Percentiles rank a stretch among this genome's conserved stretches.
phyloP scores from a whole-genome alignment of 2,888 invertebrate genomes.

The Elysia crispata region DNA sequence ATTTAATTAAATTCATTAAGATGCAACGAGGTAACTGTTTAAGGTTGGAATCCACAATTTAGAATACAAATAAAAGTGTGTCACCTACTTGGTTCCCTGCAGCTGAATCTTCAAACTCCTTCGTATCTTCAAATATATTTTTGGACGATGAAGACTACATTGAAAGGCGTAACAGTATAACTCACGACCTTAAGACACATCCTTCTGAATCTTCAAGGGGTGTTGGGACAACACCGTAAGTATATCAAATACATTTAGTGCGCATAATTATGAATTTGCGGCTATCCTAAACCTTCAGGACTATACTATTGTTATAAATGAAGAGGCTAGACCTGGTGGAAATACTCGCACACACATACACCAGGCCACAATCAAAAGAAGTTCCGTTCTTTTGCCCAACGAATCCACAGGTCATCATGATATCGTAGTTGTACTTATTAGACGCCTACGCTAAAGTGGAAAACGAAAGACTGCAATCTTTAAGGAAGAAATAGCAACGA shows the following conservation, averaged over 20 bases:
- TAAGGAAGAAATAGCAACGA: too few species aligned
- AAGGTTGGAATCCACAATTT: slow-evolving; percentile 17
- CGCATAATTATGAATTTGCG: slow-evolving; percentile 23
- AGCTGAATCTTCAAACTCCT: too few species aligned
- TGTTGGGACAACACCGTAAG: neutral
- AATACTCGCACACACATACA: neutral
- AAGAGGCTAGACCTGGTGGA: too few species aligned
- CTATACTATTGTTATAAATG: neutral
- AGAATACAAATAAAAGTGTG: neutral
- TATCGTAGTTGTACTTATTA: neutral
- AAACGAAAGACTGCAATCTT: neutral
- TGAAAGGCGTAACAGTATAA: neutral
- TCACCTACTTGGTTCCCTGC: neutral
- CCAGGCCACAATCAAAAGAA: neutral
- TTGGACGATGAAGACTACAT: neutral
- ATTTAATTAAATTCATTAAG: neutral
- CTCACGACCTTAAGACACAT: neutral
- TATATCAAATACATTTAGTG: neutral
- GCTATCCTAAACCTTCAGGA: neutral
- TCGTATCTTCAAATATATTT: slow-evolving; percentile 1
- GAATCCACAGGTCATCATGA: neutral
- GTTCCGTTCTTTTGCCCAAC: slow-evolving; percentile 11
- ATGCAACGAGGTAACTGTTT: too few species aligned
- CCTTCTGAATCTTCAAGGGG: neutral
- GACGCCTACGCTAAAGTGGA: neutral